Conservation (phyloP, 2,113 vertebrate genomes). For the Cebus imitator region DNA sequence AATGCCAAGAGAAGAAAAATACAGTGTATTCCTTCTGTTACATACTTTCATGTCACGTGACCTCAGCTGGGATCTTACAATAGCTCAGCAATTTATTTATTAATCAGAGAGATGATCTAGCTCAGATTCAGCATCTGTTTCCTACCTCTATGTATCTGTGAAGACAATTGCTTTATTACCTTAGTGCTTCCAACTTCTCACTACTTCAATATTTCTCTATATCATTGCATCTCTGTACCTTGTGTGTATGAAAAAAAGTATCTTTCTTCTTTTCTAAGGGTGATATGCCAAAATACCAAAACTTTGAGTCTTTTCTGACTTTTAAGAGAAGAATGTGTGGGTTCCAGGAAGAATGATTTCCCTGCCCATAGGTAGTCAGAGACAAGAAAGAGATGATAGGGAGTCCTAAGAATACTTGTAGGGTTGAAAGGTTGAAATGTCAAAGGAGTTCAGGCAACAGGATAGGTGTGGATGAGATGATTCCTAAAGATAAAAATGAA, state of each 20-base stretch:
- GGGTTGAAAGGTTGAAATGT: background rate
- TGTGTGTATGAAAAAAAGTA: background rate
- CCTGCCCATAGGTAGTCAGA: background rate
- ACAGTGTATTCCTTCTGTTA: background rate
- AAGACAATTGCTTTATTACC: background rate
- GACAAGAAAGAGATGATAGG: background rate
- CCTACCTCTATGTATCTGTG: background rate
- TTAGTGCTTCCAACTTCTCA: background rate
- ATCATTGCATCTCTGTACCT: background rate
- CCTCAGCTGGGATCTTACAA: background rate
- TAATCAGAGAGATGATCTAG: background rate
- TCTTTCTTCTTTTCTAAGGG: background rate
- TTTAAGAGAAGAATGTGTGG: background rate
- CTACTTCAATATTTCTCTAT: background rate
- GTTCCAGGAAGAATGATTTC: background rate
- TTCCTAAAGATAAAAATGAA: background rate
- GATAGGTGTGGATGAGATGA: background rate
- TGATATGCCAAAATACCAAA: background rate
- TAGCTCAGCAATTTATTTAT: background rate
- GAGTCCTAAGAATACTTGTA: background rate
- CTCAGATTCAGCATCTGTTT: background rate
- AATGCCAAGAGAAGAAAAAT: slow-evolving; percentile 29
- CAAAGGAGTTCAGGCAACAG: background rate
- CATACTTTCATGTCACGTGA: background rate
- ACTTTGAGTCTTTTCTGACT: background rate